Evolutionary conservation across 1,140 invertebrate genomes (phyloP).

Genomic region (Lutraria rhynchaena): DNA sequence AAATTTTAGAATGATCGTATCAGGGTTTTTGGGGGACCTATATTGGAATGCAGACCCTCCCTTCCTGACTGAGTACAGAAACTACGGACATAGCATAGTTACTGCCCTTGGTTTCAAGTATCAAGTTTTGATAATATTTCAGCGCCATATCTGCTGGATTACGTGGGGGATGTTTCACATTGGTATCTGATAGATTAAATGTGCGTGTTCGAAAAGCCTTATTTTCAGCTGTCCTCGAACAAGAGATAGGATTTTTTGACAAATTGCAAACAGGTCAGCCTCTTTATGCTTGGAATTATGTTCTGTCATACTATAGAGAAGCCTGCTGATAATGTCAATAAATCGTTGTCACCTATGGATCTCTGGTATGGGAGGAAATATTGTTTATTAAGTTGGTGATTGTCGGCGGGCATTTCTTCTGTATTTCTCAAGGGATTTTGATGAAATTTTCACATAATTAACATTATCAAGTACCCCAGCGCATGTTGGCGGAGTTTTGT

Average conservation of each 20-base stretch:
- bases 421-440: too few relatives aligned
- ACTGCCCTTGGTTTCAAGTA: too few relatives aligned
- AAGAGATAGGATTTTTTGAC: conserved; percentile 76
- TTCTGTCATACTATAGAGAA: neutral
- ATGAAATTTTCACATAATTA: too few relatives aligned
- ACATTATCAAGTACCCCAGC: too few relatives aligned
- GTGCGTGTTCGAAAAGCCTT: conserved; percentile 67
- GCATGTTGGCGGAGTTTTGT: too few relatives aligned
- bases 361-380: neutral
- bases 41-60: too few relatives aligned
- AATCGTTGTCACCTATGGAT: neutral
- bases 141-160: conserved; percentile 65
- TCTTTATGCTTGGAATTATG: too few relatives aligned
- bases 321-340: neutral
- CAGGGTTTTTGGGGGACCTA: too few relatives aligned
- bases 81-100: too few relatives aligned
- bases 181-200: conserved; percentile 58
- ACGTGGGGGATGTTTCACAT: conserved; percentile 56
- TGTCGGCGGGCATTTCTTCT: too few relatives aligned
- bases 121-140: neutral
- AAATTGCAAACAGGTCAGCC: conserved; percentile 67
- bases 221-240: conserved; percentile 66
- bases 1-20: neutral
- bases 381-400: too few relatives aligned
- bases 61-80: too few relatives aligned